Base-by-base conservation (phyloP, 2,113 vertebrate species). In the Upupa epops region DNA sequence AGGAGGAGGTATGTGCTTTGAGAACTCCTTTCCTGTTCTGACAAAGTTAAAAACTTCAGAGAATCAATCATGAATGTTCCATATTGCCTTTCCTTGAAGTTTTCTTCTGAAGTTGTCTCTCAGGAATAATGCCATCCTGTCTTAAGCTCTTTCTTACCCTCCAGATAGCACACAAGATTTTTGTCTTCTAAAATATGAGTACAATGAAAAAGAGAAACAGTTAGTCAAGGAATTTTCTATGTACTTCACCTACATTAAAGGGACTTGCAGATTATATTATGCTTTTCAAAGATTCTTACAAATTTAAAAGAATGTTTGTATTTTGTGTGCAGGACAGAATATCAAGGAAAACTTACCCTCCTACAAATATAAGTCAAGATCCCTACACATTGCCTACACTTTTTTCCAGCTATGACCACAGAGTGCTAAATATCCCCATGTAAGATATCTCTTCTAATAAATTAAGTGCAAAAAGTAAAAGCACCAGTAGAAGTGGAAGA, bases 401-500 rank as follows among this genome's bases (percentile, higher is more conserved):
- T 42, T 9, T 20, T 32, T 4, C 28, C n/a, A 71, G 22, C 17
- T 9, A 26, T 37, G 55, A 18, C 25, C 22, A n/a, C 31, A 34
- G 80, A 83, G 2, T 0, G 0, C 82, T 89, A 68, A 34, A 52
- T 20, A 73, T 70, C 49, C 68, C 51, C 68, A 51, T 3, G 20
- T 58, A 79, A 60, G 87, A 90, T 12, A 11, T 76, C 8, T 2
- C 11, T 70, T 55, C 75, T 89, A 58, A 91, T 91, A 91, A 88
- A 76, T 65, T 85, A 59, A 73, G 31, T 2, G 76, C 66, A 42
- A 72, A 60, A 83, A 84, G 48, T 13, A 55, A 89, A 36, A 0
- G 0, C 0, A 0, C 8, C 19, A 25, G 40, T 54, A n/a, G 29
- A 48, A 51, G 13, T 8, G 17, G 25, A 51, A 76, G 5, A 7